Evolutionary conservation across 2,888 invertebrate genomes (phyloP), one percentile per base, ranked within the genome.

Genomic region (Hetaerina titia): DNA sequence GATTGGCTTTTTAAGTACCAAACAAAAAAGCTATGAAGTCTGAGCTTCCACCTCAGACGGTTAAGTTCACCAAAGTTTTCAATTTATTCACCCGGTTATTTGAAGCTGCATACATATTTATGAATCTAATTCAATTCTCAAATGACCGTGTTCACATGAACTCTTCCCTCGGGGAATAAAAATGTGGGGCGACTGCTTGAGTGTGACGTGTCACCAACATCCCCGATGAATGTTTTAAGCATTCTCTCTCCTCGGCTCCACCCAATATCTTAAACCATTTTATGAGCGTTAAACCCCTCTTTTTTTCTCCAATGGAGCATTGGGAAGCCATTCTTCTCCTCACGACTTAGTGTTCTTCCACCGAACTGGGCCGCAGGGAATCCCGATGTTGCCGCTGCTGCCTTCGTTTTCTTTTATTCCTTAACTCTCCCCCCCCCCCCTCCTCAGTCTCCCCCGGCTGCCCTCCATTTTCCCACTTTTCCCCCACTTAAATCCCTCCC

Each of bases 361-460:
- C 88, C 56, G 31, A 88, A 56, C 45, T 88, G 88, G 88, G 88
- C 31, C 88, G 56, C n/a, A 56, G 56, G 56, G 88, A 88, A 88
- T 88, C 88, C 88, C 88, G 56, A 56, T 88, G 88, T 88, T 45
- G 88, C 69, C 15, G 69, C 22, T 45, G 45, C 45, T 69, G 69
- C 56, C 88, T 88, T 88, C 45, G 13, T 56, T 45, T 56, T 31
- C 9, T 56, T 69, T 45, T 22, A 13, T 22, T 45, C 13, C 88
- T 22, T 31, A 15, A 15, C 87, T 45, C 87, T 88, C 45, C 64
- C 22, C 64, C 64, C 22, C 5, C 64, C 87, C 31, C 25, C 19
- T n/a, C n/a, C n/a, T n/a, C n/a, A n/a, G 45, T 88, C 87, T 56
- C 19, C 31, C 87, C 56, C 22, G 45, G 11, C 87, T 19, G 9